Base-by-base conservation (phyloP, 2,113 vertebrate species). In the Cettia cetti region DNA sequence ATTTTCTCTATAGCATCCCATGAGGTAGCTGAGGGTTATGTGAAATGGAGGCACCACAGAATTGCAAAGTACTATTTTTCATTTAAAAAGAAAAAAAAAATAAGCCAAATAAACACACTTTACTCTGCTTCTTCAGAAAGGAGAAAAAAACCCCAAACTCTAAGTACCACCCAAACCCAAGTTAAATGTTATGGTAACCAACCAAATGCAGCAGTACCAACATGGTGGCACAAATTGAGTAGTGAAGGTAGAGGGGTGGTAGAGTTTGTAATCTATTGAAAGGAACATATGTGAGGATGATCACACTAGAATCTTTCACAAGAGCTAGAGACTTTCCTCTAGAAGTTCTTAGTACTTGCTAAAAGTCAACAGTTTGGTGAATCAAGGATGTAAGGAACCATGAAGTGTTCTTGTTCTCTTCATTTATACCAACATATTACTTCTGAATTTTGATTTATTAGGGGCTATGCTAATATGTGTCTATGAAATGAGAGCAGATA, bases 401-500 rank as follows among this genome's bases (percentile, higher is more conserved):
- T 35, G 6, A 95, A 80, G 9, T 15, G 15, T 35, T 85, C 16
- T 68, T 15, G 15, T 35, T 85, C 16, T 68, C 17, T 80, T 86
- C 4, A 52, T 85, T 88, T 82, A 87, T 70, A 71, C 16, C 11
- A 63, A 47, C 7, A 12, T 39, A 86, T 68, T 88, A 63, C 47
- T 77, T 56, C 16, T 21, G 28, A 66, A 86, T 71, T 88, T 83
- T 69, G 11, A 6, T 54, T 81, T 86, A 75, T 75, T 75, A 89
- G 72, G 27, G 18, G 42, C 44, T 52, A 19, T 42, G 68, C 60
- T 9, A 74, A 61, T 22, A 24, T 8, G 11, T 24, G 8, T 60
- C 42, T 77, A 40, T 30, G 31, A 84, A 93, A 88, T 56, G 47
- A 88, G 35, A 86, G 27, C 22, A 95, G 52, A 86, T 66, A 90